These are phyloP conservation scores for Drosophila tsacasi DNA, from an alignment of 1,140 invertebrate species.

Conservation along the genomic window DNA sequence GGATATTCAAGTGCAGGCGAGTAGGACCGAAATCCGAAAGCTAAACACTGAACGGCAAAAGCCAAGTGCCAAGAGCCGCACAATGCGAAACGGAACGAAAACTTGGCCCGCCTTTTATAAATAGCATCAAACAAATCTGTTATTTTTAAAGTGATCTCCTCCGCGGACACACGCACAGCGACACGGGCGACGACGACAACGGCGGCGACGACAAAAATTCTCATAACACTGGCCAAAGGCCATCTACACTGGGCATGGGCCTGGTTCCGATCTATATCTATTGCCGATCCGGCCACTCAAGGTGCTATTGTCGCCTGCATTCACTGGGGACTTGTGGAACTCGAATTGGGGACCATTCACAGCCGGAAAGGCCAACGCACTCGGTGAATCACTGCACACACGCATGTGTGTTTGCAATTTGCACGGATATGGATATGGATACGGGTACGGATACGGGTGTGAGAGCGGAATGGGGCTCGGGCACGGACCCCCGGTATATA, in stretches of 20 bases:
- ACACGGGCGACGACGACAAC: constrained; percentile 37
- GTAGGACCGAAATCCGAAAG: constrained; percentile 35
- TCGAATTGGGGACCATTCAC: constrained; percentile 20
- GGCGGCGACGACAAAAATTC: constrained; percentile 32
- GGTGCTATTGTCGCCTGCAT: constrained; percentile 27
- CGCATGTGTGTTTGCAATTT: constrained; percentile 42
- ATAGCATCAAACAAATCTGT: constrained; percentile 83
- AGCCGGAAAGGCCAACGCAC: constrained; percentile 69
- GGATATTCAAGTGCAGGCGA: constrained; percentile 66
- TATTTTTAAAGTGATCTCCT: constrained; percentile 79
- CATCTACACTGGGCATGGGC: constrained; percentile 25
- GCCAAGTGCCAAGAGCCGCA: constrained; percentile 41
- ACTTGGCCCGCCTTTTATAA: constrained; percentile 80
- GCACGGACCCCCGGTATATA: constrained; percentile 18
- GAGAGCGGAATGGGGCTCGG: neutral
- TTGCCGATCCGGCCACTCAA: constrained; percentile 25
- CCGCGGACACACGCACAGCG: constrained; percentile 61
- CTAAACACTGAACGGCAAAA: constrained; percentile 29
- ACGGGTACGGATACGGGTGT: constrained; percentile 5
- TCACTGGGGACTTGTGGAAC: constrained; percentile 27
- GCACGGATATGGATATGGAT: constrained; percentile 9
- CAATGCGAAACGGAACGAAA: constrained; percentile 59
- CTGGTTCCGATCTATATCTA: constrained; percentile 16
- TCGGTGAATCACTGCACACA: constrained; percentile 66
- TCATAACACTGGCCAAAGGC: constrained; percentile 53